These are phyloP conservation scores for Clarias platycephalus DNA, from an alignment of 2,797 vertebrate genomes.

Conservation along the genomic window DNA sequence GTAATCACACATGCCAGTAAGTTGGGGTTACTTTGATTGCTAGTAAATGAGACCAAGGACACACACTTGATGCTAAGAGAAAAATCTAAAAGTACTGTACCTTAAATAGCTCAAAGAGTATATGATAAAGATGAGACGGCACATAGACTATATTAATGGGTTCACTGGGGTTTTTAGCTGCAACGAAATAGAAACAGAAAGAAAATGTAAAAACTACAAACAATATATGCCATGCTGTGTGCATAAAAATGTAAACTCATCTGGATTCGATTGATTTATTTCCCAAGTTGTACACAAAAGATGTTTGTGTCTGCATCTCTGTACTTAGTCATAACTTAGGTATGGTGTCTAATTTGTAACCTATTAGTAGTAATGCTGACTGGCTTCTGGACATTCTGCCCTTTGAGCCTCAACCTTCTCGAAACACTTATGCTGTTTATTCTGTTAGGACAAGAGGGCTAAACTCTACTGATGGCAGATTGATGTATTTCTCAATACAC, in stretches of 20 bases:
- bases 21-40: not conserved
- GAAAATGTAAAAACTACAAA: not conserved
- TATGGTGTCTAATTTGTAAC: slow-evolving; percentile 37
- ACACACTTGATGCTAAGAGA: not conserved
- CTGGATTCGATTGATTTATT: not conserved
- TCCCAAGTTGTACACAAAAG: not conserved
- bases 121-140: slow-evolving; percentile 96
- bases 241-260: not conserved
- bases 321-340: not conserved
- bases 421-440: slow-evolving; percentile 10
- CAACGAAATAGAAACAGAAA: slow-evolving; percentile 43
- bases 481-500: not conserved
- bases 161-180: slow-evolving; percentile 81
- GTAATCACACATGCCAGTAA: too few species aligned
- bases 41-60: not conserved
- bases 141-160: slow-evolving; percentile 92
- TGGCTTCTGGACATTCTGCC: slow-evolving; percentile 4
- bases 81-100: slow-evolving; percentile 64
- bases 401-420: slow-evolving; percentile 5
- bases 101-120: slow-evolving; percentile 99
- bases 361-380: slow-evolving; percentile 18
- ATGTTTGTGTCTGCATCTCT: not conserved
- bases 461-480: not conserved
- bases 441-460: not conserved
- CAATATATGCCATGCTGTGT: not conserved